Conservation (phyloP, 2,113 vertebrate genomes). For the Alligator mississippiensis region DNA sequence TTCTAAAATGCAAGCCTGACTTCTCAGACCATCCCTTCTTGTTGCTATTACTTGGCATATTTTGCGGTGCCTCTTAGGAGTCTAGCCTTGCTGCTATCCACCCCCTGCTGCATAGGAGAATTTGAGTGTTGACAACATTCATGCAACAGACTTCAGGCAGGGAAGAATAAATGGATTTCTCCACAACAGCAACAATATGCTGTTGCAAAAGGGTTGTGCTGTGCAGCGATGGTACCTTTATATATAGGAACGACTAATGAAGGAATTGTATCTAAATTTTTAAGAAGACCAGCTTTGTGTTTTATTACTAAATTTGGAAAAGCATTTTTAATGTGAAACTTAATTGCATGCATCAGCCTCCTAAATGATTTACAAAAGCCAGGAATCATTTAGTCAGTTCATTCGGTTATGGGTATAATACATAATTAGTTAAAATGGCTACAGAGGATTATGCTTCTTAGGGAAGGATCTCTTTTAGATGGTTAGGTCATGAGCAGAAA, state of each 20-base stretch:
- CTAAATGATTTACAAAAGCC: not conserved
- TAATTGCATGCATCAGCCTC: not conserved
- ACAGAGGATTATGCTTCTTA: not conserved
- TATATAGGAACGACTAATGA: not conserved
- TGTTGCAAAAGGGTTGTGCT: not conserved
- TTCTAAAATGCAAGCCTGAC: not conserved
- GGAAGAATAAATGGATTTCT: not conserved
- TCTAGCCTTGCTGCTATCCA: not conserved
- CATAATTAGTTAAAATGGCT: not conserved
- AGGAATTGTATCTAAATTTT: not conserved
- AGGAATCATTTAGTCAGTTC: not conserved
- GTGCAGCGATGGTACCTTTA: not conserved
- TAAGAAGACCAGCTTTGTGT: not conserved
- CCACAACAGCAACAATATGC: not conserved
- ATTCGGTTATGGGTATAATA: not conserved
- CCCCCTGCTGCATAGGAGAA: not conserved
- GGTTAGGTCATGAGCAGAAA: not conserved
- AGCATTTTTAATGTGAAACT: not conserved
- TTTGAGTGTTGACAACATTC: not conserved
- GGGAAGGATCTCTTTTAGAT: not conserved
- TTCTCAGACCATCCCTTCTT: not conserved
- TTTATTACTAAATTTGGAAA: not conserved
- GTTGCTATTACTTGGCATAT: fast-evolving
- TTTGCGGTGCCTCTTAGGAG: not conserved
- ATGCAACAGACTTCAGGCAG: not conserved